Base-by-base conservation (phyloP, 2,888 invertebrate genomes). In the Dicycla oo region DNA sequence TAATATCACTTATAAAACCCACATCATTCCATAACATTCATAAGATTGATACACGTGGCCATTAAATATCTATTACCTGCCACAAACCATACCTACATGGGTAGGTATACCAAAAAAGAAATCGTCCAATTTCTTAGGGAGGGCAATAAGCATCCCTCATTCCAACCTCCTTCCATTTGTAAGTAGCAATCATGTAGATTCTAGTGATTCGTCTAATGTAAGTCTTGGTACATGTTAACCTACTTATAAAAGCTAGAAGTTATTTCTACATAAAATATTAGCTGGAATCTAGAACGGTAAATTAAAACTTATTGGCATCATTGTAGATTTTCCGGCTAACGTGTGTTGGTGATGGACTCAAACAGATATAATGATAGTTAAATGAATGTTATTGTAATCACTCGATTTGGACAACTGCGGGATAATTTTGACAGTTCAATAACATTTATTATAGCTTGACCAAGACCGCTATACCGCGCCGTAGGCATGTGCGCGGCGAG, bases 161-260 rank as follows among this genome's bases (percentile, higher is more conserved):
- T 56, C 66, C 26, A 60, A 63, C 34, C 67, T 58, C 53, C 38
- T 67, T 80, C 47, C 43, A 69, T 81, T 64, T 77, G 30, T 18
- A 20, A 77, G 54, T 51, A 73, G 73, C 69, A 67, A 80, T 73
- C 73, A 69, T 69, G 73, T 69, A 64, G 73, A 67, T 70, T 63
- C 45, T 40, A 20, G 43, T 54, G 8, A 72, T 69, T 61, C 54
- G 7, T 45, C 18, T 53, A 40, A 61, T 51, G 23, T 74, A 67
- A 38, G 18, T 67, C 20, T 43, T 23, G 15, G 38, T 43, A 53
- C 8, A 57, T 72, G 26, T 61, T 62, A 53, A 34, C 10, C 8
- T 38, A 34, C 34, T 13, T 26, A 26, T 1, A 47, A 23, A 4
- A 71, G 13, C 26, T 63, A 8, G 11, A 38, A 60, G 15, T n/a